Evolutionary conservation across 92 coral and sea anemone species (phyloP).

Genomic region (Zoanthus gigantus): DNA sequence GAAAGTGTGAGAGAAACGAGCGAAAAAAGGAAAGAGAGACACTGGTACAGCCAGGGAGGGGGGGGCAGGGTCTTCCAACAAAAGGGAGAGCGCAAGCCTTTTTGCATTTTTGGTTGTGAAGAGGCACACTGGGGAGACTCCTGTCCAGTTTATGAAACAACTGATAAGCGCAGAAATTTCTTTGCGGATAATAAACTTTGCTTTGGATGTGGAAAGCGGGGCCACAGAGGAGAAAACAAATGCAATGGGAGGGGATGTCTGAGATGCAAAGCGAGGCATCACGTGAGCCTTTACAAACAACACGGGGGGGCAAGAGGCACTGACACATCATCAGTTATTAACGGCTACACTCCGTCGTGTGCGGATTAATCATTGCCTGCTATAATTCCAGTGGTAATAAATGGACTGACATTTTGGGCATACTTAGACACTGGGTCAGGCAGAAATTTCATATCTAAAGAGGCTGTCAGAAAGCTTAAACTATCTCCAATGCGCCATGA

Average conservation of each 20-base stretch:
- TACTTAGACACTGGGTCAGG: constrained; percentile 73
- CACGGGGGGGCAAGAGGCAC: not conserved
- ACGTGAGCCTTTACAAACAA: constrained; percentile 62
- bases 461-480: constrained; percentile 30
- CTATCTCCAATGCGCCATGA: constrained; percentile 37
- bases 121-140: not conserved
- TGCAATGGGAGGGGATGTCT: constrained; percentile 59
- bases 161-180: constrained; percentile 51
- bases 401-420: constrained; percentile 54
- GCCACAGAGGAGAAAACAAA: constrained; percentile 55
- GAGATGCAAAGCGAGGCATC: constrained; percentile 68
- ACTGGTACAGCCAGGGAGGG: constrained; percentile 5
- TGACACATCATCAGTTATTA: not conserved
- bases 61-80: constrained; percentile 42
- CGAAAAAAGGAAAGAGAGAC: constrained; percentile 38
- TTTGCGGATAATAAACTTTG: constrained; percentile 66
- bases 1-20: constrained; percentile 1
- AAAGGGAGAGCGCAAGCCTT: constrained; percentile 34
- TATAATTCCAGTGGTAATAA: constrained; percentile 65
- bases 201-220: constrained; percentile 60
- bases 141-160: constrained; percentile 26
- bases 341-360: not conserved
- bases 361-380: constrained; percentile 61
- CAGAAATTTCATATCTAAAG: constrained; percentile 62
- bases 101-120: constrained; percentile 44